A percentile compares a stretch with the other conserved stretches of the same genome.
Evolutionary conservation across 2,888 invertebrate species (phyloP).

Genomic region (Limulus polyphemus): DNA sequence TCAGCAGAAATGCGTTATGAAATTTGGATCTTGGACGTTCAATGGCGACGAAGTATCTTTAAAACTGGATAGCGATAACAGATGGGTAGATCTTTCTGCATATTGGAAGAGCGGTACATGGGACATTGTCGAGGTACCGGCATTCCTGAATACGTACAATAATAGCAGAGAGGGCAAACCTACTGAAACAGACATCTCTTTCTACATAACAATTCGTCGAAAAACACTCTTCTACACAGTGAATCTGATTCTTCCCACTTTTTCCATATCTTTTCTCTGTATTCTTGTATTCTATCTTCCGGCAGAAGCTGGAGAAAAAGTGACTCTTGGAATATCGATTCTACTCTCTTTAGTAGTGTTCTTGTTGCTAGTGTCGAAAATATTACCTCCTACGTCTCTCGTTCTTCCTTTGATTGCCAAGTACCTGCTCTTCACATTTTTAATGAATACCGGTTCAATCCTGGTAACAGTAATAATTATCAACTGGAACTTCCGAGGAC

Average conservation of each 20-base stretch:
- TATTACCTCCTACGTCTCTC: constrained; percentile 94
- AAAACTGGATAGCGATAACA: constrained; percentile 84
- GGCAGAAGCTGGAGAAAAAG: constrained; percentile 65
- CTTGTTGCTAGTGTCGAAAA: constrained; percentile 93
- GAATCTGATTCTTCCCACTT: constrained; percentile 96
- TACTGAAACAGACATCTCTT: constrained; percentile 90
- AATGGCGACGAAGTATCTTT: constrained; percentile 93
- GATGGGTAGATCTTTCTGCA: constrained; percentile 89
- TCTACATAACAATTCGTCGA: constrained; percentile 86
- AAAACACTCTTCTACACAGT: constrained; percentile 99
- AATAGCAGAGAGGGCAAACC: constrained; percentile 55
- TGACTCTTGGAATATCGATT: constrained; percentile 91
- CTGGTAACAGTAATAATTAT: constrained; percentile 97
- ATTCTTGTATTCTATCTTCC: constrained; percentile 97
- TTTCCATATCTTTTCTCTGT: constrained; percentile 95
- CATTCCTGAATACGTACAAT: constrained; percentile 77
- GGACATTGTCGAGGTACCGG: constrained; percentile 75
- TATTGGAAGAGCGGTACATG: constrained; percentile 98
- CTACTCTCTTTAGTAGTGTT: constrained; percentile 98
- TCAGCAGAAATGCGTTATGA: constrained; percentile 98
- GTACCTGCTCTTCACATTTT: constrained; percentile 96
- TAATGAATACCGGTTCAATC: constrained; percentile 99
- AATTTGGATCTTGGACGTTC: constrained; percentile 98
- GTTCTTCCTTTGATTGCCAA: constrained; percentile 97
- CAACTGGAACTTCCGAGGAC: constrained; percentile 97